These are phyloP conservation scores for Podarcis muralis DNA, from an alignment of 2,113 vertebrate genomes.

Conservation along the genomic window DNA sequence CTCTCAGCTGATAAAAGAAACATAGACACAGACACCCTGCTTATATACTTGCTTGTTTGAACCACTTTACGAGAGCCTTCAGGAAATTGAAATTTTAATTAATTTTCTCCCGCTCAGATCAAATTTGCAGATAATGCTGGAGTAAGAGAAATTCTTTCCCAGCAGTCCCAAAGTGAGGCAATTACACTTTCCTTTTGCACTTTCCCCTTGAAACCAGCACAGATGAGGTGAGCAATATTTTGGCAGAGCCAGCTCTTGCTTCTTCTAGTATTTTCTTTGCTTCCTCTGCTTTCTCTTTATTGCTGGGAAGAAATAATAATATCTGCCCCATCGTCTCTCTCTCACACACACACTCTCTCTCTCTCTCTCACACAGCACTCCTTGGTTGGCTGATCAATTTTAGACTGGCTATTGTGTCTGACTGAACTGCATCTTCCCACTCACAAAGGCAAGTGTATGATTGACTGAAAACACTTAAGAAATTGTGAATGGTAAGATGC, in stretches of 20 bases:
- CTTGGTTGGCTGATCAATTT: slow-evolving; percentile 54
- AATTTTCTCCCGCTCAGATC: slow-evolving; percentile 47
- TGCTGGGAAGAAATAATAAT: slow-evolving; percentile 61
- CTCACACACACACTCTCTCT: too few relatives aligned
- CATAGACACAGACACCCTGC: neutral
- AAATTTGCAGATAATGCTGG: slow-evolving; percentile 53
- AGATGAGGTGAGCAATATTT: slow-evolving; percentile 55
- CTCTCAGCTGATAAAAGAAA: slow-evolving; percentile 36
- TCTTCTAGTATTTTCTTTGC: slow-evolving; percentile 31
- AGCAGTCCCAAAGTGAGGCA: slow-evolving; percentile 44
- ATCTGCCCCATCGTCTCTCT: neutral
- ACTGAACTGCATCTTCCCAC: slow-evolving; percentile 54
- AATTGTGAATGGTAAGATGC: slow-evolving; percentile 23
- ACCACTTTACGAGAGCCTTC: slow-evolving; percentile 23
- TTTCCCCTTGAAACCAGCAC: slow-evolving; percentile 55
- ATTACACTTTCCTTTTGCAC: slow-evolving; percentile 45
- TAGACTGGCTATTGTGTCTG: slow-evolving; percentile 48
- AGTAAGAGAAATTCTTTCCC: slow-evolving; percentile 20
- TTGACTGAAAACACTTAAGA: slow-evolving; percentile 62
- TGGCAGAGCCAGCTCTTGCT: slow-evolving; percentile 46
- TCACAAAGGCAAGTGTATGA: slow-evolving; percentile 47
- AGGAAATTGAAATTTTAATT: slow-evolving; percentile 61
- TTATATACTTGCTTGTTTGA: slow-evolving; percentile 35
- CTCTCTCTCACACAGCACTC: neutral
- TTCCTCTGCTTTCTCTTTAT: slow-evolving; percentile 19